Base-by-base conservation (phyloP, 2,888 invertebrate genomes). In the Himalopsyche japonica region DNA sequence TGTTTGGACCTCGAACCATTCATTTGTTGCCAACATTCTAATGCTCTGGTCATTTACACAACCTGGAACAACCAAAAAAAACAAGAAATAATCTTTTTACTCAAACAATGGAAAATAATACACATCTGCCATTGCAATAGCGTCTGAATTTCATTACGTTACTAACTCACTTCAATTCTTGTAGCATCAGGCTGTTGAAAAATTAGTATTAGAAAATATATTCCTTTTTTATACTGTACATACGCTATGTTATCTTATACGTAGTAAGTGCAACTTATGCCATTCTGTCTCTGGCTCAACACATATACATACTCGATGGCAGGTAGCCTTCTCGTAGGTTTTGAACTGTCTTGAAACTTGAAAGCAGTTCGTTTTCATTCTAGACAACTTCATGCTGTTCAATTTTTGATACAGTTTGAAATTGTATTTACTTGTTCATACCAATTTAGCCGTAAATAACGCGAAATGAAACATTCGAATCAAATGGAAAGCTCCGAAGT, bases 31-130 rank as follows among this genome's bases (percentile, higher is more conserved):
- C 15, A 27, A 70, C 70, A 70, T 70, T 70, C 70, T 70, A 70
- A 70, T 79, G 82, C 82, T 70, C 83, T 82, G 82, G 83, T 83
- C 83, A 83, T 83, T 83, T 79, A 82, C 82, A 78, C 82, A 82
- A 82, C 82, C 82, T 79, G 83, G 47, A 64, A 77, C 79, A 83
- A 76, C 47, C 47, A 83, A 83, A 83, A 82, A 83, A 34, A 77
- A 37, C 34, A 37, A 43, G 10, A 77, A 77, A 77, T 34, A 77
- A 77, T 77, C 37, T 77, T 37, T 32, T 12, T 4, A 32, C 77
- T 12, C 70, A 70, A 64, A 70, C 70, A 70, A 70, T 30, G 70
- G 12, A 70, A 70, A 70, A 27, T 70, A 70, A 8, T 70, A 70
- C 70, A 27, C n/a, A 70, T 70, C 70, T 30, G n/a, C 12, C 0